Evolutionary conservation across 2,113 vertebrate species (phyloP).

Genomic region (Anser brachyrhynchus): DNA sequence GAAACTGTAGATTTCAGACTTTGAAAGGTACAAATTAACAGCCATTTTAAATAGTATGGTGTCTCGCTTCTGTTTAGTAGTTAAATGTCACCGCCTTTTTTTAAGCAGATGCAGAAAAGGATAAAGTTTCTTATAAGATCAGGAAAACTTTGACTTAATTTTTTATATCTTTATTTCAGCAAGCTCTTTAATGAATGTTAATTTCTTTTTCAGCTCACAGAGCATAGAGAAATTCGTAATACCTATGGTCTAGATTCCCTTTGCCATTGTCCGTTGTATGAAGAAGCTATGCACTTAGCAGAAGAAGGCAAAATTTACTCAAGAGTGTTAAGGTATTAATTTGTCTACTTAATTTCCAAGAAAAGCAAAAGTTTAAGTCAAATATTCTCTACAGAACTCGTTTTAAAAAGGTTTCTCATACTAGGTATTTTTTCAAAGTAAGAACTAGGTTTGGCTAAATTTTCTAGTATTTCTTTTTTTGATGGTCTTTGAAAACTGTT

Average conservation of each 20-base stretch:
- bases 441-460: neutral
- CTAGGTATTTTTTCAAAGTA: neutral
- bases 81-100: neutral
- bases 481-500: neutral
- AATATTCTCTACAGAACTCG: neutral
- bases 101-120: neutral
- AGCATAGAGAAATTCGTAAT: slow-evolving; percentile 82
- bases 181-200: neutral
- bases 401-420: neutral
- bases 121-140: neutral
- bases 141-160: neutral
- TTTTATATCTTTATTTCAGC: neutral
- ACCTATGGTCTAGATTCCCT: slow-evolving; percentile 75
- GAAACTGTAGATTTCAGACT: neutral
- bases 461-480: neutral
- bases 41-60: neutral
- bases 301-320: slow-evolving; percentile 94
- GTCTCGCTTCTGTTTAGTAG: neutral
- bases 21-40: neutral
- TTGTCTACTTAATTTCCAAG: neutral
- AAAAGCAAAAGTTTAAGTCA: neutral
- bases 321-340: slow-evolving; percentile 86
- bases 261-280: slow-evolving; percentile 87
- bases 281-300: slow-evolving; percentile 91
- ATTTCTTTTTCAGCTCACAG: slow-evolving; percentile 78